These are phyloP conservation scores for Rhegmatorhina hoffmannsi DNA, from an alignment of 2,113 vertebrate species.

Conservation along the genomic window DNA sequence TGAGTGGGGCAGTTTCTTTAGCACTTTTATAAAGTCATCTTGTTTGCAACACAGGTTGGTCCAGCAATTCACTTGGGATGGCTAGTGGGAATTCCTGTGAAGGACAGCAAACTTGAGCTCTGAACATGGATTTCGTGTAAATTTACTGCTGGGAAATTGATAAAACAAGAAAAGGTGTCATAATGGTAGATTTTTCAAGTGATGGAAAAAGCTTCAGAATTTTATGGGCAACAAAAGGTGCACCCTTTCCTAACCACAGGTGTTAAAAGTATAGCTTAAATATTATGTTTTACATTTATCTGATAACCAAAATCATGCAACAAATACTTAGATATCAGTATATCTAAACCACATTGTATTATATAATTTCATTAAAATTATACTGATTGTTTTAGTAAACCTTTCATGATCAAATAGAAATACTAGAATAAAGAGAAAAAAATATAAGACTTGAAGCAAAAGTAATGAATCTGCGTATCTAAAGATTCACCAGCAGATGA, in stretches of 20 bases:
- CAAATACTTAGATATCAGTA: background rate
- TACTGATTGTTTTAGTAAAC: background rate
- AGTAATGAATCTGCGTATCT: slow-evolving; percentile 61
- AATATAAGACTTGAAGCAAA: slow-evolving; percentile 4
- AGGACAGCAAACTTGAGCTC: background rate
- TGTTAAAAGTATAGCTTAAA: background rate
- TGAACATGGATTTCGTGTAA: background rate
- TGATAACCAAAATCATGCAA: background rate
- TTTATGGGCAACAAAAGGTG: background rate
- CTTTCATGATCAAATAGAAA: background rate
- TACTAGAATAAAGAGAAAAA: background rate
- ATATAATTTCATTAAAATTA: background rate
- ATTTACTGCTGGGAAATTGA: background rate
- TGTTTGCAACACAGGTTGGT: background rate
- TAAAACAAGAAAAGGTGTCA: background rate
- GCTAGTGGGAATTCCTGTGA: background rate
- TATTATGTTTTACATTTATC: background rate
- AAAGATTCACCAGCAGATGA: slow-evolving; percentile 68
- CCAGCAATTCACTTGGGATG: background rate
- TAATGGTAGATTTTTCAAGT: background rate
- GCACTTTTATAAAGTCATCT: background rate
- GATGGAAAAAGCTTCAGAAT: background rate
- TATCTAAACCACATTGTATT: fast-evolving
- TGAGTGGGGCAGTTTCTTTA: background rate
- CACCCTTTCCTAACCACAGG: fast-evolving